phyloP scores from a whole-genome alignment of 92 coral and sea anemone species.

The Porites evermanni region DNA sequence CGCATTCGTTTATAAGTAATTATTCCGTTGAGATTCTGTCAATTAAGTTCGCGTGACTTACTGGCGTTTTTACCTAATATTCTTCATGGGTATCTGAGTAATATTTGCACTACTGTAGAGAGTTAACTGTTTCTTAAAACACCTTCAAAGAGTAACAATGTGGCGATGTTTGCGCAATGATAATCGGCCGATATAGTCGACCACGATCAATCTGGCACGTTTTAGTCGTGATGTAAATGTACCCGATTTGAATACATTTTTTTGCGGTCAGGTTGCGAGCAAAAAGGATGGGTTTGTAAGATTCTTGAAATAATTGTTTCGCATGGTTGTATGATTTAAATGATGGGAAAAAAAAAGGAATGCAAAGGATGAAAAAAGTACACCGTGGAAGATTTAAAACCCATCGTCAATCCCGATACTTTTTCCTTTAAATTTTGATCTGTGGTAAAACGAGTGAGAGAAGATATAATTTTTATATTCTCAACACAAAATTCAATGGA shows the following conservation, averaged over 20 bases:
- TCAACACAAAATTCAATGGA: too few relatives aligned
- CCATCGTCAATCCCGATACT: neutral
- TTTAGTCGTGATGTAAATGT: neutral
- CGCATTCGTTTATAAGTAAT: too few relatives aligned
- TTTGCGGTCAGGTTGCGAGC: neutral
- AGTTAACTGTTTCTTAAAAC: neutral
- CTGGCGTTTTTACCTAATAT: neutral
- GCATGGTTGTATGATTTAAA: neutral
- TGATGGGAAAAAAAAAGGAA: too few relatives aligned
- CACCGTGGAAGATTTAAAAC: neutral
- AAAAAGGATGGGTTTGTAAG: neutral
- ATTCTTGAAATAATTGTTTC: conserved; percentile 28
- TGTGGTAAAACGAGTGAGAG: neutral
- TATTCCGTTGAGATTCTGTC: too few relatives aligned
- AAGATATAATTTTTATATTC: too few relatives aligned
- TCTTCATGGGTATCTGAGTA: neutral
- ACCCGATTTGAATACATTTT: neutral
- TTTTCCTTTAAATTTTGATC: neutral
- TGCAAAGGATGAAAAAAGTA: too few relatives aligned
- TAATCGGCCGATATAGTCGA: neutral
- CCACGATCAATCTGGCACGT: neutral
- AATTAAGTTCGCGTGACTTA: too few relatives aligned
- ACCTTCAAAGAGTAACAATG: neutral
- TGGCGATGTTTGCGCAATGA: neutral
- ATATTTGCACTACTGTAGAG: neutral